These are phyloP conservation scores for Alitta virens DNA, from an alignment of 2,888 invertebrate species.

Conservation along the genomic window DNA sequence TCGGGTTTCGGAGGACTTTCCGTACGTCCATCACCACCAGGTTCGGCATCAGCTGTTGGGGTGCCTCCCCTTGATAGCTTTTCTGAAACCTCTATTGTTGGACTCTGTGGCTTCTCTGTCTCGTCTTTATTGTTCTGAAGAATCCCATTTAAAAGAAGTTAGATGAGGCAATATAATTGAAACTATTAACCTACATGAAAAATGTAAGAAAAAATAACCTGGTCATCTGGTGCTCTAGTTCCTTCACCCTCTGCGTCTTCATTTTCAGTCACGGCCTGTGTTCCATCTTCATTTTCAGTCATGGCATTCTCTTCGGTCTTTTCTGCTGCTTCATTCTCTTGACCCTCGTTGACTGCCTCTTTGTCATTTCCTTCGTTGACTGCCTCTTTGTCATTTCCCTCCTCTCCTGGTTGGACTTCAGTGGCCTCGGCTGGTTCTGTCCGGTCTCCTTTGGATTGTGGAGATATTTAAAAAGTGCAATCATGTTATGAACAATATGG, in stretches of 20 bases:
- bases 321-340: constrained; percentile 18
- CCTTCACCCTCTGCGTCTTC: not conserved
- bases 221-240: constrained; percentile 4
- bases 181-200: no score
- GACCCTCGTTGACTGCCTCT: constrained; percentile 1
- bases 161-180: no score
- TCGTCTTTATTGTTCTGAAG: not conserved
- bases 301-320: constrained; percentile 16
- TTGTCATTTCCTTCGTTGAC: constrained; percentile 5
- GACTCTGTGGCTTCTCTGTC: constrained; percentile 26
- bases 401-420: no score
- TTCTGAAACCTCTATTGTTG: constrained; percentile 42
- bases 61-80: constrained; percentile 46
- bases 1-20: constrained; percentile 24
- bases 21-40: not conserved
- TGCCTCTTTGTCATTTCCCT: constrained; percentile 1
- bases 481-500: no score
- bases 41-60: constrained; percentile 25
- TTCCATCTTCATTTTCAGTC: constrained; percentile 17
- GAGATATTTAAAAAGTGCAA: no score
- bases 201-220: no score
- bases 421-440: no score
- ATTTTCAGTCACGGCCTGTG: not conserved
- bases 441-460: no score
- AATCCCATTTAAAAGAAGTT: no score